Conservation (phyloP, 2,797 vertebrate species). For the Mormyrops attenuatus region DNA sequence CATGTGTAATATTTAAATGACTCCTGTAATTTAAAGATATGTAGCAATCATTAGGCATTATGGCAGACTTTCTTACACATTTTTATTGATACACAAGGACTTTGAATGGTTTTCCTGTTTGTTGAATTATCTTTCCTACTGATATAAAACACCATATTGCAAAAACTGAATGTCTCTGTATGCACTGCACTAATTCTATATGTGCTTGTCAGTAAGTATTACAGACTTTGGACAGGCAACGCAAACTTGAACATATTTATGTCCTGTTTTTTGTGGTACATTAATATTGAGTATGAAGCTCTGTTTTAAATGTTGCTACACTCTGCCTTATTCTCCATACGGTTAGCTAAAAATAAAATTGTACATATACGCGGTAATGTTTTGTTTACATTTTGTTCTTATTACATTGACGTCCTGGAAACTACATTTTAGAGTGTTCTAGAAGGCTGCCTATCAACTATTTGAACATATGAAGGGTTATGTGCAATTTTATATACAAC, state of each 20-base stretch:
- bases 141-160: not conserved
- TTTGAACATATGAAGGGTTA: slow-evolving; percentile 16
- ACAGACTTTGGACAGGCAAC: not conserved
- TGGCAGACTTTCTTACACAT: not conserved
- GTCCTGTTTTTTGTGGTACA: not conserved
- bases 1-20: not conserved
- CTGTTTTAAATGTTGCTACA: slow-evolving; percentile 7
- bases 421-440: slow-evolving; percentile 13
- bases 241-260: not conserved
- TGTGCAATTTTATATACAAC: slow-evolving; percentile 45
- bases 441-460: slow-evolving; percentile 25
- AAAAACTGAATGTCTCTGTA: not conserved
- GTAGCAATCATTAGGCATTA: not conserved
- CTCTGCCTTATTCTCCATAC: slow-evolving; percentile 14
- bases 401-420: slow-evolving; percentile 15
- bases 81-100: not conserved
- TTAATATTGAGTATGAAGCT: not conserved
- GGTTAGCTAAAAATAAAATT: not conserved
- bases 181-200: not conserved
- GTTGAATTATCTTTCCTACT: not conserved
- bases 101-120: not conserved
- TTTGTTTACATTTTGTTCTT: slow-evolving; percentile 12
- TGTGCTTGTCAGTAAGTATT: not conserved
- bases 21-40: not conserved
- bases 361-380: not conserved